A percentile compares a stretch with the other conserved stretches of the same genome.
phyloP scores from a whole-genome alignment of 2,797 vertebrate species.

The Oreonectes daqikongensis region DNA sequence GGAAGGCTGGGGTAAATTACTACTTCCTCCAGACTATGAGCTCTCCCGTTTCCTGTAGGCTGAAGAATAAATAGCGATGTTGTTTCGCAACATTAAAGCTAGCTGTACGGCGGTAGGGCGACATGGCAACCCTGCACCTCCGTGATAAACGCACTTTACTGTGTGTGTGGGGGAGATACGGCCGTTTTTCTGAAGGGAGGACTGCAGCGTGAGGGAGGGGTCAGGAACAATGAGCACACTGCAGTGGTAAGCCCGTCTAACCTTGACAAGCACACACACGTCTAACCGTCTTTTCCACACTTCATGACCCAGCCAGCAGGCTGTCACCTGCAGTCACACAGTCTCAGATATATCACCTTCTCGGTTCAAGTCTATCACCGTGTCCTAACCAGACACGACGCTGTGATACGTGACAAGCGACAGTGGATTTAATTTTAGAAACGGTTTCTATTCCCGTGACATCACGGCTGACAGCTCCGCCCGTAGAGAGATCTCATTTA shows the following conservation, averaged over 20 bases:
- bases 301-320: slow-evolving; percentile 26
- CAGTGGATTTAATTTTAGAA: no score
- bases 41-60: slow-evolving; percentile 35
- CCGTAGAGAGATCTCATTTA: no score
- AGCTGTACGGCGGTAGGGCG: slow-evolving; percentile 23
- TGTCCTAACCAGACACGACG: no score
- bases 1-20: slow-evolving; percentile 42
- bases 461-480: no score
- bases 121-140: slow-evolving; percentile 60
- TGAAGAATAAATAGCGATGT: slow-evolving; percentile 24
- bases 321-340: slow-evolving; percentile 27
- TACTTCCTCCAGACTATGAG: slow-evolving; percentile 43
- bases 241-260: slow-evolving; percentile 63
- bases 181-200: slow-evolving; percentile 62
- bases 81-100: slow-evolving; percentile 40
- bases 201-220: slow-evolving; percentile 65
- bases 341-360: neutral
- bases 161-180: slow-evolving; percentile 44
- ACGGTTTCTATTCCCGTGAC: no score
- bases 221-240: slow-evolving; percentile 66
- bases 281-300: slow-evolving; percentile 22
- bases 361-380: neutral
- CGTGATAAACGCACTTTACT: no score
- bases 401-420: no score
- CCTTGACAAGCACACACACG: slow-evolving; percentile 36